Conservation (phyloP, 1,140 invertebrate species). For the Drosophila chauvacae region DNA sequence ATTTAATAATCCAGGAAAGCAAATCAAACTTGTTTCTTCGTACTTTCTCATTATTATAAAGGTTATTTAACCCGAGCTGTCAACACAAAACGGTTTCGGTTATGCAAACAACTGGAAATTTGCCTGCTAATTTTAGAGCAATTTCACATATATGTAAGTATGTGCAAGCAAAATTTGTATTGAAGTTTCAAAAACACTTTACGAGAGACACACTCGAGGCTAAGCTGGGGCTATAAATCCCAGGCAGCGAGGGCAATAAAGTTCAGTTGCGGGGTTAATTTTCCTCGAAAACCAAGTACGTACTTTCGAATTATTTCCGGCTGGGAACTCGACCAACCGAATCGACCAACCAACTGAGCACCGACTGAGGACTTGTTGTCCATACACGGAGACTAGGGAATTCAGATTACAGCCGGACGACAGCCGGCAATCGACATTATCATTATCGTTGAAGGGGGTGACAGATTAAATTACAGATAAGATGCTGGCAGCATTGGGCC, state of each 20-base stretch:
- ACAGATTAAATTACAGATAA: constrained; percentile 73
- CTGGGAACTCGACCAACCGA: constrained; percentile 17
- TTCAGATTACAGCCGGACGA: constrained; percentile 17
- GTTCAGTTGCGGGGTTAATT: constrained; percentile 1
- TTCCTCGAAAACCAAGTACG: constrained; percentile 16
- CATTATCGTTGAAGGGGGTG: constrained; percentile 54
- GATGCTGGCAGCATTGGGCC: constrained; percentile 52
- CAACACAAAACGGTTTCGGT: constrained; percentile 12
- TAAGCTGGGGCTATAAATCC: constrained; percentile 19
- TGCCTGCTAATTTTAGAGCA: constrained; percentile 36
- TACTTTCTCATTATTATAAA: constrained; percentile 2
- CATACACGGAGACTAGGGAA: constrained; percentile 6
- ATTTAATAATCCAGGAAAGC: constrained; percentile 11
- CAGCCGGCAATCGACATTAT: constrained; percentile 59
- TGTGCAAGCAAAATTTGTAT: not conserved
- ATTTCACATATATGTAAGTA: not conserved
- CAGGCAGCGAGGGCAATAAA: constrained; percentile 12
- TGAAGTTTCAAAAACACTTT: constrained; percentile 7
- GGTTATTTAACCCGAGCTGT: constrained; percentile 34
- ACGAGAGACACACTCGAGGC: constrained; percentile 1
- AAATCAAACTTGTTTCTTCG: constrained; percentile 2
- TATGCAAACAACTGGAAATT: constrained; percentile 45
- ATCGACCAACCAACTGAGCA: constrained; percentile 22
- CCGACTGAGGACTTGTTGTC: constrained; percentile 56
- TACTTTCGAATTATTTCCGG: constrained; percentile 47